Evolutionary conservation across 2,113 vertebrate species (phyloP).

Genomic region (Leucopsar rothschildi): DNA sequence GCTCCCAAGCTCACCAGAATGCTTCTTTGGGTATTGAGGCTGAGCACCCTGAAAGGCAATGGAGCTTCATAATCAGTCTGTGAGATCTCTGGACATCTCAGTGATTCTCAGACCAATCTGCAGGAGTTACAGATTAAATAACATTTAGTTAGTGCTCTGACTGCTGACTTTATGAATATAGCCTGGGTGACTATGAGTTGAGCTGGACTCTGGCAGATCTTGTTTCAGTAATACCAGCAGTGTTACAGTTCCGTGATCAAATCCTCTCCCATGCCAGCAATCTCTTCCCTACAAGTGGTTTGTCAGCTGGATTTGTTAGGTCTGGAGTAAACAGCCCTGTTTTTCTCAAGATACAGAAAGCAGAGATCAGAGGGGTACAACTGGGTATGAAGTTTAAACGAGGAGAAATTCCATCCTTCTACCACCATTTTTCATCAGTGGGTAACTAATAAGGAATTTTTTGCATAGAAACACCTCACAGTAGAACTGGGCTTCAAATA

Average conservation of each 20-base stretch:
- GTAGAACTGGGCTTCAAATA: neutral
- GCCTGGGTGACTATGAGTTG: neutral
- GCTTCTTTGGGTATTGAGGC: neutral
- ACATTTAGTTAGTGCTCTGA: neutral
- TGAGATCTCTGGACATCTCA: neutral
- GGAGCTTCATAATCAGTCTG: neutral
- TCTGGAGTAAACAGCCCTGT: neutral
- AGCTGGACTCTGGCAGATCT: neutral
- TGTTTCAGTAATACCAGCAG: neutral
- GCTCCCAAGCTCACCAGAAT: neutral
- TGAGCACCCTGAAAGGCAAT: neutral
- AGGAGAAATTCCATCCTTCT: conserved; percentile 9
- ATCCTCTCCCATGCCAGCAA: neutral
- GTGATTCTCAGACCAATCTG: neutral
- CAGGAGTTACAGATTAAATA: neutral
- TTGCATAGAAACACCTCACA: conserved; percentile 6
- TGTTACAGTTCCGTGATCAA: neutral
- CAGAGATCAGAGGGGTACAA: neutral
- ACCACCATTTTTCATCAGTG: neutral
- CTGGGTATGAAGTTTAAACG: neutral
- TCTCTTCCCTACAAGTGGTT: neutral
- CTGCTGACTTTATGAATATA: neutral
- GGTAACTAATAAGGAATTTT: neutral
- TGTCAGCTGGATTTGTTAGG: neutral
- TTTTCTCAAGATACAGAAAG: neutral